Percentiles rank a stretch among this genome's conserved stretches.
Evolutionary conservation across 2,113 vertebrate species (phyloP).

Genomic region (Oryctolagus cuniculus): mOryCun1.1 NC_091436.1:46031501-46032000

Average conservation of each 20-base stretch:
- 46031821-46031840: not conserved
- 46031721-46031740: not conserved
- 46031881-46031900: not conserved
- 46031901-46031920: not conserved
- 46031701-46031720: conserved; percentile 12
- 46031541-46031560: not conserved
- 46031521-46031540: not conserved
- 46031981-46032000: not conserved
- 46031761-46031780: not conserved
- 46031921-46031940: not conserved
- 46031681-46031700: not conserved
- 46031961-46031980: not conserved
- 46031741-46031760: not conserved
- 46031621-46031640: not conserved
- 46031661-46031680: not conserved
- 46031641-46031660: not conserved
- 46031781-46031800: not conserved
- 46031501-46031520: not conserved
- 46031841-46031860: not conserved
- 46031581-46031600: not conserved
- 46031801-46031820: not conserved
- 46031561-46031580: not conserved
- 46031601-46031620: not conserved
- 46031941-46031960: not conserved
- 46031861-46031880: not conserved